Evolutionary conservation across 2,113 vertebrate genomes (phyloP), one percentile per base, ranked within the genome.

Genomic region (Patagioenas fasciata): DNA sequence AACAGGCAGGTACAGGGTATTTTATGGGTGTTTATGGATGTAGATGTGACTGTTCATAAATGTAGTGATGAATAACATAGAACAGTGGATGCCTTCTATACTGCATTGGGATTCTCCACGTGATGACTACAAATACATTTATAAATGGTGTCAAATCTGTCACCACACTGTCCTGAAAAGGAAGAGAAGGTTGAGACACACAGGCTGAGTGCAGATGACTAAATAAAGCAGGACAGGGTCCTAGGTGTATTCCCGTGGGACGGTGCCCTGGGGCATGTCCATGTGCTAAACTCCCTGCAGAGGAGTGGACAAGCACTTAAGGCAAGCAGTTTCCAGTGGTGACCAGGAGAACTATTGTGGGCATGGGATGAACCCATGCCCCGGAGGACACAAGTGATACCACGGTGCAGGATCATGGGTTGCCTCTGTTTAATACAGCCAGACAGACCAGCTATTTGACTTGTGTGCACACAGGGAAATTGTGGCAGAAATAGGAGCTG

Each of bases 291-390:
- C 13, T 40, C 67, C 31, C 54, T 80, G 75, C 10, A 80, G 14
- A 81, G 10, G 5, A 38, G 8, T 26, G 29, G 25, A 44, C 14
- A 71, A 64, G 32, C 9, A 67, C 32, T 13, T 26, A 34, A 23
- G 15, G 44, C 13, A 64, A 72, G 20, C 0, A 1, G 10, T 17
- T 57, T 75, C 56, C 77, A 11, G 2, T 10, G 11, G 4, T 92
- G 24, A 11, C 50, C 1, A 2, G 6, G 29, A 56, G 26, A 81
- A 15, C 3, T 13, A 5, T 32, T 1, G 0, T 3, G 17, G 40
- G 17, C n/a, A 44, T 0, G 1, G 31, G 60, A 40, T 15, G 32
- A 65, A 40, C 14, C 0, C 2, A 15, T 38, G 26, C 5, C 44
- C 19, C 11, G 25, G 58, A 72, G 64, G 36, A 70, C 21, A 47